Percentiles rank a stretch among this genome's conserved stretches.
phyloP scores from a whole-genome alignment of 1,140 invertebrate genomes.

The Cardiocondyla obscurior region DNA sequence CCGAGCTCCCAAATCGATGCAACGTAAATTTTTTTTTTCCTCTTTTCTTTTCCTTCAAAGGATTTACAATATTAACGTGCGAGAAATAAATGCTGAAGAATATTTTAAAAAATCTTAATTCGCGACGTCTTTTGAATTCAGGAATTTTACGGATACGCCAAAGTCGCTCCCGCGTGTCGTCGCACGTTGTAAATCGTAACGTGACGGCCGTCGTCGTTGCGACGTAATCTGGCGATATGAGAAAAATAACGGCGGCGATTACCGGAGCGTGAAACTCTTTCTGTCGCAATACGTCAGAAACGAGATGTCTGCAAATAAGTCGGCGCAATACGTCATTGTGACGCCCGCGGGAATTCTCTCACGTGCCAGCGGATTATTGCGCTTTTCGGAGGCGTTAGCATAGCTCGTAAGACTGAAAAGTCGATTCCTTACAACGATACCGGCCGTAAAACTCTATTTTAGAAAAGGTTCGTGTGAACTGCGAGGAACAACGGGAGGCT shows the following conservation, averaged over 20 bases:
- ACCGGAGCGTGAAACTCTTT: not conserved
- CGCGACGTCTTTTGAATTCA: not conserved
- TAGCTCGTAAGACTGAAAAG: not conserved
- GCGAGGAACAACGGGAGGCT: not conserved
- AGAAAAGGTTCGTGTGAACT: slow-evolving; percentile 2
- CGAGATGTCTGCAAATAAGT: slow-evolving; percentile 17
- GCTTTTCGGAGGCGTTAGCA: not conserved
- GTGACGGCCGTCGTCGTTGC: not conserved
- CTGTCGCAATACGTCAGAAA: slow-evolving; percentile 19
- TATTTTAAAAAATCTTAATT: slow-evolving; percentile 2
- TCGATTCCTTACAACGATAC: slow-evolving; percentile 4
- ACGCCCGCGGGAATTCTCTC: slow-evolving; percentile 30
- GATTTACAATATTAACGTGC: not conserved
- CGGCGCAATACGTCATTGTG: slow-evolving; percentile 33
- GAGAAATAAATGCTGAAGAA: not conserved
- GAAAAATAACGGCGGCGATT: slow-evolving; percentile 13
- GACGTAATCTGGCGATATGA: slow-evolving; percentile 9
- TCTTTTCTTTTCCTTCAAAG: not conserved
- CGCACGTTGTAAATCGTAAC: not conserved
- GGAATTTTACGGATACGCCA: too few species aligned
- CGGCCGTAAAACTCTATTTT: not conserved
- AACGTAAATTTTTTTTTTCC: not conserved
- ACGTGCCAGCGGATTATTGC: slow-evolving; percentile 26
- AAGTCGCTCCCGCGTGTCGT: too few species aligned
- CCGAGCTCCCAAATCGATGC: not conserved